Evolutionary conservation across 2,797 vertebrate genomes (phyloP), one percentile per base, ranked within the genome.

Genomic region (Pangasius macronema): DNA sequence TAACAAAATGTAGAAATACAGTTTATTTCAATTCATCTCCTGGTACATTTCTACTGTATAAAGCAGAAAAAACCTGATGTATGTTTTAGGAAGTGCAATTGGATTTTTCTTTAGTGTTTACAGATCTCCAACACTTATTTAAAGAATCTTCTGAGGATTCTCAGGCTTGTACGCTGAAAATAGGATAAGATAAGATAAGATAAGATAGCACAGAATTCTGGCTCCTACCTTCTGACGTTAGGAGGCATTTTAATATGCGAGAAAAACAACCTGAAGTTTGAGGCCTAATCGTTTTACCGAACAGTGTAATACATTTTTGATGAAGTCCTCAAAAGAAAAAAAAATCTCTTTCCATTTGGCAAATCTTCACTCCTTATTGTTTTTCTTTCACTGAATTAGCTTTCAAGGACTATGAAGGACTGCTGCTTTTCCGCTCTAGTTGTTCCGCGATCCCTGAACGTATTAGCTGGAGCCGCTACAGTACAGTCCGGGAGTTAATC

Each of bases 331-430:
- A 3, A 18, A 76, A 77, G 22, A 55, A 76, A 36, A 39, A 39
- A 39, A 3, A 39, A 39, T n/a, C 24, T 24, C 22, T 39, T 81
- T 82, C 57, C 39, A 30, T 24, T 80, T 77, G 51, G n/a, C 11
- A 53, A 84, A 30, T 61, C 75, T 42, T 61, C 14, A 59, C 61
- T 59, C 75, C 46, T 81, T 72, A 65, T 65, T 63, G 79, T 82
- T 63, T 57, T 88, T 88, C 79, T 57, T 76, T 9, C 55, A 33
- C 57, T 51, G 24, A 82, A 82, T 73, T 82, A 82, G 61, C 83
- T 75, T 55, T 53, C 76, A 85, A 88, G 84, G 87, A 63, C 84
- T 65, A 63, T 63, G 61, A 88, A 82, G 83, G 87, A 65, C 76
- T 82, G 67, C 67, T 82, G 67, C 5, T 30, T 75, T 80, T 82